A percentile compares a stretch with the other conserved stretches of the same genome.
phyloP scores from a whole-genome alignment of 53 echinoderm and acorn worm genomes.

The Astropecten irregularis region DNA sequence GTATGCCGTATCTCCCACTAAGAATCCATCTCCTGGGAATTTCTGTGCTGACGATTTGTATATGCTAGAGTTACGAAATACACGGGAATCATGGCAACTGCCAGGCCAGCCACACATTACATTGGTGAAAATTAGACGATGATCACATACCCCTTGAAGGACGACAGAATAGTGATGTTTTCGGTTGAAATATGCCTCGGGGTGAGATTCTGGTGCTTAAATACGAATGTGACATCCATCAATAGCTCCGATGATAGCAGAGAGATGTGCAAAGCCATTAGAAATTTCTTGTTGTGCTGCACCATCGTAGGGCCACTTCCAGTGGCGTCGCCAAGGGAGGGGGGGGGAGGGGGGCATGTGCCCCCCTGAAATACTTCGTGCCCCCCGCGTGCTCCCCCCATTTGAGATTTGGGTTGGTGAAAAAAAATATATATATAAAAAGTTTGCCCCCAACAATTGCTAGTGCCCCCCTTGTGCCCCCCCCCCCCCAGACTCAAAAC shows the following conservation, averaged over 20 bases:
- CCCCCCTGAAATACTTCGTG: too few relatives aligned
- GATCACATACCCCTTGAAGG: conserved; percentile 7
- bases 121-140: conserved; percentile 3
- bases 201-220: neutral
- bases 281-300: too few relatives aligned
- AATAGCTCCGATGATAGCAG: conserved; percentile 10
- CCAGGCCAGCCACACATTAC: conserved; percentile 13
- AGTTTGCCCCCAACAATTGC: too few relatives aligned
- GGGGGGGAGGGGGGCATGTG: too few relatives aligned
- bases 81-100: conserved; percentile 4
- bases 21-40: neutral
- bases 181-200: neutral
- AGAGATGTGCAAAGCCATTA: too few relatives aligned
- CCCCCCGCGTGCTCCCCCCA: too few relatives aligned
- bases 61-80: neutral
- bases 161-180: conserved; percentile 19
- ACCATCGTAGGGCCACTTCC: too few relatives aligned
- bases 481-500: too few relatives aligned
- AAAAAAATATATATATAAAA: too few relatives aligned
- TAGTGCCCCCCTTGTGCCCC: too few relatives aligned
- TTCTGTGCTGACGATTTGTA: neutral
- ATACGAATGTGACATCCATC: conserved; percentile 29
- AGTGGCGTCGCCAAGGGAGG: too few relatives aligned
- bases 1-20: conserved; percentile 28
- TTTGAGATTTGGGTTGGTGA: too few relatives aligned